Evolutionary conservation across 2,113 vertebrate genomes (phyloP).

Genomic region (Lampris megalopsis): DNA sequence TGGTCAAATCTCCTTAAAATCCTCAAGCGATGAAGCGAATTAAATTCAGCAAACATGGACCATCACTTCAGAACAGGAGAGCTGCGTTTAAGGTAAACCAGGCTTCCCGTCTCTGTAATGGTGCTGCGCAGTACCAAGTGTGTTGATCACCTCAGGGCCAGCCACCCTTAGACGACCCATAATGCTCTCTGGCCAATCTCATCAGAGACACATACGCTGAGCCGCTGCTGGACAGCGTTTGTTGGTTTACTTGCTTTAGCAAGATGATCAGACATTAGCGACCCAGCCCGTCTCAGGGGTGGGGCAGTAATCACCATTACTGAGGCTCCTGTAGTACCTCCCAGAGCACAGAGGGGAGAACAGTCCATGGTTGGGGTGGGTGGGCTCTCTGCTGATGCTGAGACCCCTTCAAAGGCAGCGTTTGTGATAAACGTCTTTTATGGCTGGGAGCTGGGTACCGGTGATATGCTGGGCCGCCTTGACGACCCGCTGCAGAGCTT

Average conservation of each 20-base stretch:
- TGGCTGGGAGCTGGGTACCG: no score
- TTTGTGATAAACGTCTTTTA: no score
- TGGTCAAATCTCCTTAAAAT: no score
- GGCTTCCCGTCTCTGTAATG: constrained; percentile 34
- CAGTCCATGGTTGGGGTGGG: no score
- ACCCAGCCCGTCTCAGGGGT: constrained; percentile 39
- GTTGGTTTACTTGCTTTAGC: constrained; percentile 67
- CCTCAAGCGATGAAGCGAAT: no score
- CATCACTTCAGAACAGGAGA: not conserved
- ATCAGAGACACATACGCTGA: constrained; percentile 68
- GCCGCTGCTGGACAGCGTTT: constrained; percentile 50
- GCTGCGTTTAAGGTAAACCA: constrained; percentile 23
- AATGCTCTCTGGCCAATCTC: constrained; percentile 76
- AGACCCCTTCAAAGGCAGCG: no score
- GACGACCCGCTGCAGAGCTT: no score
- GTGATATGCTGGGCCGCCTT: no score
- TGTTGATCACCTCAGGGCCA: constrained; percentile 49
- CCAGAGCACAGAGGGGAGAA: no score
- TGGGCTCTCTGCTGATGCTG: no score
- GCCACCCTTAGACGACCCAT: constrained; percentile 58
- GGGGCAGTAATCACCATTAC: constrained; percentile 58
- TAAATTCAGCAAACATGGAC: not conserved
- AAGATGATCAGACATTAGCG: constrained; percentile 65
- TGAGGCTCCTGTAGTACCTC: constrained; percentile 10
- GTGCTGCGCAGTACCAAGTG: constrained; percentile 19